Evolutionary conservation across 2,797 vertebrate species (phyloP).

Genomic region (Salarias fasciatus): DNA sequence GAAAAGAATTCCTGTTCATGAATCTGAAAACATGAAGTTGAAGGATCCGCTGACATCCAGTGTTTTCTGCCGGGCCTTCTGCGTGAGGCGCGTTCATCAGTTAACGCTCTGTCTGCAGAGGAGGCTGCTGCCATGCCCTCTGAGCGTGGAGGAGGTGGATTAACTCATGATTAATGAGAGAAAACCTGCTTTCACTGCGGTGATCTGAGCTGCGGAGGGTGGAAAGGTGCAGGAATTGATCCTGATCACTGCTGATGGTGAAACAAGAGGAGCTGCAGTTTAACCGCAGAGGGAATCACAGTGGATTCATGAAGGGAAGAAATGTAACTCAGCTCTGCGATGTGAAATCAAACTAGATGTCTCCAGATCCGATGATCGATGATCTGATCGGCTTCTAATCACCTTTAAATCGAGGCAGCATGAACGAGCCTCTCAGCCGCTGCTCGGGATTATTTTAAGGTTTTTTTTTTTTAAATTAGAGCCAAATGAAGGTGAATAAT

Average conservation of each 20-base stretch:
- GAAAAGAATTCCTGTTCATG: no score
- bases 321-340: constrained; percentile 21
- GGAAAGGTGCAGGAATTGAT: constrained; percentile 16
- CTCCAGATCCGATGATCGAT: constrained; percentile 75
- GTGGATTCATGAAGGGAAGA: neutral
- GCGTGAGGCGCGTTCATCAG: no score
- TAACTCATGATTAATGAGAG: constrained; percentile 63
- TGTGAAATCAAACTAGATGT: constrained; percentile 72
- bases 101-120: no score
- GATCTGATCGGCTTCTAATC: constrained; percentile 81
- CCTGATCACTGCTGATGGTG: constrained; percentile 14
- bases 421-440: constrained; percentile 39
- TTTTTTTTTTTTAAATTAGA: constrained; percentile 31
- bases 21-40: no score
- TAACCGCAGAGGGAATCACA: constrained; percentile 6
- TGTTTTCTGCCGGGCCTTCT: no score
- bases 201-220: constrained; percentile 41
- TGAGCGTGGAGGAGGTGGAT: no score
- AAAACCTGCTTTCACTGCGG: constrained; percentile 46
- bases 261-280: neutral
- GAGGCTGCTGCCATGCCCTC: no score
- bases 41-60: no score
- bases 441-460: constrained; percentile 36
- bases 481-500: constrained; percentile 47
- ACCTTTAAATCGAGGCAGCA: constrained; percentile 74